A percentile compares a stretch with the other conserved stretches of the same genome.
Evolutionary conservation across 2,888 invertebrate species (phyloP).

Genomic region (Rhagonycha lutea): DNA sequence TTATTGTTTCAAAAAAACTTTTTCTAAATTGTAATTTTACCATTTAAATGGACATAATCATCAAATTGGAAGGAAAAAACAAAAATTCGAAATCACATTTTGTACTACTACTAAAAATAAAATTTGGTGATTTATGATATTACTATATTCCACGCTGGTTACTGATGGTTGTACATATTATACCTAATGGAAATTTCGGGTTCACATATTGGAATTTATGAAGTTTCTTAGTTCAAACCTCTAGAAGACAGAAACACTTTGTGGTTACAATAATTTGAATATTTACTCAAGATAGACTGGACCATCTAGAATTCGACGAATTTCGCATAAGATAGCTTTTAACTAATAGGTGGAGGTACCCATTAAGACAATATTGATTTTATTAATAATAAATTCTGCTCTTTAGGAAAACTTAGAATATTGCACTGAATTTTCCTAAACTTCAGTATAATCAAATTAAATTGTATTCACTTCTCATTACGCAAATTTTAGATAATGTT

Average conservation of each 20-base stretch:
- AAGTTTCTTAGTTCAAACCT: background rate
- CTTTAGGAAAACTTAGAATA: background rate
- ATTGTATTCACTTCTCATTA: too few species aligned
- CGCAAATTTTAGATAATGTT: too few species aligned
- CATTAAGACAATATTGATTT: background rate
- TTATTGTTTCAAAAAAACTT: too few species aligned
- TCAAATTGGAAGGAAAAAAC: too few species aligned
- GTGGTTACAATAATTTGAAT: background rate
- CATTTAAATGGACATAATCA: too few species aligned
- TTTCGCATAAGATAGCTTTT: background rate
- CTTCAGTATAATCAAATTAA: too few species aligned
- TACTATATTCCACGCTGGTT: background rate
- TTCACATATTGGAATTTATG: background rate
- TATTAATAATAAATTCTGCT: background rate
- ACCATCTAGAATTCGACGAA: background rate
- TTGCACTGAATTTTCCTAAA: background rate
- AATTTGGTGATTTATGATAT: background rate
- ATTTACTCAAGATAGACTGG: background rate
- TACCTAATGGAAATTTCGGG: background rate
- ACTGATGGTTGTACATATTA: background rate
- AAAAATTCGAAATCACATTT: too few species aligned
- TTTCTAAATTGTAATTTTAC: too few species aligned
- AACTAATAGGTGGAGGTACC: background rate
- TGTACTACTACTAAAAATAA: too few species aligned
- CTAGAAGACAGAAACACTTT: background rate